Base-by-base conservation (phyloP, 2,113 vertebrate species). In the Capra hircus region DNA sequence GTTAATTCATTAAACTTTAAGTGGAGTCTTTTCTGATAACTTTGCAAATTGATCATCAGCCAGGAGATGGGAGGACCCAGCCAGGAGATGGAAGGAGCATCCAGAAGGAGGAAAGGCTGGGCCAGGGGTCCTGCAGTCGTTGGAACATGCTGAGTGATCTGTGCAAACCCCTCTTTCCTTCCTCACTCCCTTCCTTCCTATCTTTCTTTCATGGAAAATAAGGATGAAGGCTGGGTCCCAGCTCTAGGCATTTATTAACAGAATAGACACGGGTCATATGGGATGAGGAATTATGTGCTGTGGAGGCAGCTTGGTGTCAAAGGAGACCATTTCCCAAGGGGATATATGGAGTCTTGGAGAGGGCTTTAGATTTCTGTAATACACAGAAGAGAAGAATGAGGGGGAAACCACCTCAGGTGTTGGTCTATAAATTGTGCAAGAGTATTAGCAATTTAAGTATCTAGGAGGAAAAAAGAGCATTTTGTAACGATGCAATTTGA, bases 321-420 rank as follows among this genome's bases (percentile, higher is more conserved):
- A 43, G 52, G 28, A 43, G 27, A 21, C 52, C 17, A 5, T 33
- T 52, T 10, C 36, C 88, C 52, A 43, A 2, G 3, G 11, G 36
- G 27, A 43, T 14, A 4, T 15, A 15, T 10, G 71, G 30, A 7
- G 13, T 21, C 33, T 11, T 30, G 33, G 45, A 6, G 77, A 40
- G 57, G 16, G 25, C 16, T 2, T 10, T 14, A 2, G 4, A 40
- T 40, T 30, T 40, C 25, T 10, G 1, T 43, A 52, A 1, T 6
- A 40, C 3, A 52, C 6, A 10, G 33, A 52, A 23, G 4, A 40
- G 12, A 50, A 40, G 45, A 16, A 19, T 19, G 25, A 82, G 45
- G 57, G 14, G 15, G 15, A n/a, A 21, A 14, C 57, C 19, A 3
- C 21, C 25, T 64, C 16, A 7, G 3, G 28, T 30, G 59, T 10